Percentiles rank a stretch among this genome's conserved stretches.
phyloP scores from a whole-genome alignment of 2,888 invertebrate genomes.

The Trachelus stipa region DNA sequence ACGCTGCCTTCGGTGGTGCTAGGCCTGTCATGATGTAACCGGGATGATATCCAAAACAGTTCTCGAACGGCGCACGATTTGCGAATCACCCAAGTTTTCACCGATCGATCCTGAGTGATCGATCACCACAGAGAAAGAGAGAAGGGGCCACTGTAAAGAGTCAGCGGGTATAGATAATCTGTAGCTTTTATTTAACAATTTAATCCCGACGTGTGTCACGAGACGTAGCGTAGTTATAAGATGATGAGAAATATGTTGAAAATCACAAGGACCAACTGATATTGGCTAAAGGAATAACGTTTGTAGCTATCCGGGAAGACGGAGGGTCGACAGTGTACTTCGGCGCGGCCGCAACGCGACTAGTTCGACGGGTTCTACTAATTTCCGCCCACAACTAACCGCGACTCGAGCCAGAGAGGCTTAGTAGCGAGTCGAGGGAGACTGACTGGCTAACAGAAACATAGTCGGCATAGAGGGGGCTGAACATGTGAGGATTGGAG shows the following conservation, averaged over 20 bases:
- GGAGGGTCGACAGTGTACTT: conserved; percentile 29
- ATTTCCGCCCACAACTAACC: conserved; percentile 58
- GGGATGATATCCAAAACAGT: conserved; percentile 20
- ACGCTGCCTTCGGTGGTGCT: conserved; percentile 49
- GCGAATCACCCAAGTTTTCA: conserved; percentile 2
- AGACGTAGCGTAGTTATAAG: not conserved
- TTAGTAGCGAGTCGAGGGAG: conserved; percentile 13
- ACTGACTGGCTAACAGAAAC: conserved; percentile 11
- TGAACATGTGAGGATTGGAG: conserved; percentile 7
- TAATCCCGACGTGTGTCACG: not conserved
- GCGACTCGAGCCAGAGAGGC: conserved; percentile 20
- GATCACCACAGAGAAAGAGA: not conserved
- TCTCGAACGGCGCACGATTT: conserved; percentile 1
- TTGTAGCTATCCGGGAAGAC: not conserved
- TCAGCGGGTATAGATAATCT: not conserved
- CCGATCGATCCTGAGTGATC: not conserved
- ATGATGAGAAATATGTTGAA: not conserved
- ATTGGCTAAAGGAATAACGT: not conserved
- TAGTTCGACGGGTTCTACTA: conserved; percentile 57
- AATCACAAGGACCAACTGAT: not conserved
- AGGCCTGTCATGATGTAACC: conserved; percentile 50
- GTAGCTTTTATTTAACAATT: not conserved
- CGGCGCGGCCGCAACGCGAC: conserved; percentile 45
- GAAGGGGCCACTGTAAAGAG: not conserved
- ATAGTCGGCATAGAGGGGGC: conserved; percentile 15